phyloP scores from a whole-genome alignment of 1,140 invertebrate species.

The Pseudomyrmex cubaensis region DNA sequence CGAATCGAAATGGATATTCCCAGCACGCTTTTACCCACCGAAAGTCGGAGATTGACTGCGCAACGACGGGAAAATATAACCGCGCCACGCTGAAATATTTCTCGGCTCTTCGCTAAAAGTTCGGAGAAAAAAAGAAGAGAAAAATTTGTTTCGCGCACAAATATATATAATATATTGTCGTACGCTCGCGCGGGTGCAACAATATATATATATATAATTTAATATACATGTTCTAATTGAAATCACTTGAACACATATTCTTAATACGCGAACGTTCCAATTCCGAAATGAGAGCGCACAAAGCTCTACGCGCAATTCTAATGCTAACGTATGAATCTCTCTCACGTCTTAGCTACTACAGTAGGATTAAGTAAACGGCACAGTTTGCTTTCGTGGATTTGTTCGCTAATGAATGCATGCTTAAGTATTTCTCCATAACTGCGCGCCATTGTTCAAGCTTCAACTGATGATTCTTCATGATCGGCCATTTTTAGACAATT shows the following conservation, averaged over 20 bases:
- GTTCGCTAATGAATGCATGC: conserved; percentile 40
- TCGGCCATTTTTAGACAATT: conserved; percentile 5
- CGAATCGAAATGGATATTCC: conserved; percentile 40
- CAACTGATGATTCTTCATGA: conserved; percentile 12
- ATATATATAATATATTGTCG: no score
- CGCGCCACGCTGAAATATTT: conserved; percentile 17
- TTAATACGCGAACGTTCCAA: background rate
- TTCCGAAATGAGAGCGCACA: background rate
- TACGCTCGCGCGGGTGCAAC: no score
- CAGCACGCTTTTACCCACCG: background rate
- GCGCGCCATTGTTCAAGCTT: conserved; percentile 22
- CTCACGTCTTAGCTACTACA: conserved; percentile 26
- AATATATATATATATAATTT: no score
- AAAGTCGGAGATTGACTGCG: conserved; percentile 4
- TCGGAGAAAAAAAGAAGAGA: background rate
- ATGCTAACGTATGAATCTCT: conserved; percentile 4
- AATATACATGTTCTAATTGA: background rate
- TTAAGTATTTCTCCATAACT: conserved; percentile 44
- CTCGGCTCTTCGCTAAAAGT: conserved; percentile 13
- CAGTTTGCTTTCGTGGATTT: conserved; percentile 34
- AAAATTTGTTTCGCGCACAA: no score
- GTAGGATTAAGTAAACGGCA: conserved; percentile 42
- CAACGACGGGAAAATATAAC: background rate
- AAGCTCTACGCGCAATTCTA: background rate
- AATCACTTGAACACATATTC: background rate